These are phyloP conservation scores for Macrobrachium rosenbergii DNA, from an alignment of 1,140 invertebrate species.

Conservation along the genomic window DNA sequence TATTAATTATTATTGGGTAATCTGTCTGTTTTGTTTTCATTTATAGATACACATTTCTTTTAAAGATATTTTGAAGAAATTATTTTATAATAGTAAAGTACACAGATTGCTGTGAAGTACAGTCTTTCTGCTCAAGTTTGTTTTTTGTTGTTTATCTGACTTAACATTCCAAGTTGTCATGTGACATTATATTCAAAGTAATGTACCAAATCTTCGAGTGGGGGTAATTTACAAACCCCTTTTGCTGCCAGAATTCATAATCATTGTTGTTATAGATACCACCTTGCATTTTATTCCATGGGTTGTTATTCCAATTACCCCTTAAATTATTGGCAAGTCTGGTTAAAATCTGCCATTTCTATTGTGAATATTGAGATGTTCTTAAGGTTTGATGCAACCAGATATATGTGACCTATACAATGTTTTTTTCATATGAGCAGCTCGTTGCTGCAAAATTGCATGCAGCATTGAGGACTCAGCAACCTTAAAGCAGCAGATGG, in stretches of 20 bases:
- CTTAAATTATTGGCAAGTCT: not conserved
- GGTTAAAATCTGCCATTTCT: not conserved
- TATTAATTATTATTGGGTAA: no score
- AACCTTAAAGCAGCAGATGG: constrained; percentile 50
- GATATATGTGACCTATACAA: constrained; percentile 52
- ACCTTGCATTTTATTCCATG: constrained; percentile 25
- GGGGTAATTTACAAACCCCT: not conserved
- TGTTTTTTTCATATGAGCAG: constrained; percentile 49
- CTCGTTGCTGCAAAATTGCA: constrained; percentile 49
- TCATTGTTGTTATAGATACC: constrained; percentile 1
- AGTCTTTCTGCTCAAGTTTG: not conserved
- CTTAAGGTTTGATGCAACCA: constrained; percentile 22
- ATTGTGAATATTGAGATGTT: not conserved
- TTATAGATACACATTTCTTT: not conserved
- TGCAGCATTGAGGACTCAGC: constrained; percentile 12
- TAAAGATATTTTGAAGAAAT: not conserved
- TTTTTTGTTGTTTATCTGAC: not conserved
- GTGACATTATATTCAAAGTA: not conserved
- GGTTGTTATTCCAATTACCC: no score
- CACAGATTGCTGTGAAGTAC: not conserved
- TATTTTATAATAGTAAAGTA: not conserved
- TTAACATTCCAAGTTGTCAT: not conserved
- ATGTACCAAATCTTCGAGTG: not conserved
- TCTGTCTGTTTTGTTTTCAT: no score
- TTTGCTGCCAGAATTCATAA: constrained; percentile 56